Percentiles rank a stretch among this genome's conserved stretches.
Conservation (phyloP, 2,113 vertebrate species). For the Calonectris borealis region DNA sequence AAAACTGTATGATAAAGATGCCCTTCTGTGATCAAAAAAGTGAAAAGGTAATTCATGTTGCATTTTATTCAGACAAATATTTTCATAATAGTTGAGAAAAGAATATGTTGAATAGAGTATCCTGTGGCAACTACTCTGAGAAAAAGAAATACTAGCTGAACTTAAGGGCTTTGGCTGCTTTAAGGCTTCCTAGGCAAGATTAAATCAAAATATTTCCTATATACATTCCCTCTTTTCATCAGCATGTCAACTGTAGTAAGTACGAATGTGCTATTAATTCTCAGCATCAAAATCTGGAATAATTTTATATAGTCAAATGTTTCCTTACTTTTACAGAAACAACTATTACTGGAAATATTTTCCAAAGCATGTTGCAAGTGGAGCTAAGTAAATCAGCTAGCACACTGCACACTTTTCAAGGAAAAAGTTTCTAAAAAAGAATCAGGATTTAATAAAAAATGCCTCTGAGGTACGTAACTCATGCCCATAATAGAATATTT, state of each 20-base stretch:
- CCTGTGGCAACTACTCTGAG: neutral
- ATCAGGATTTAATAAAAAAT: conserved; percentile 40
- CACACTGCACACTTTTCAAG: neutral
- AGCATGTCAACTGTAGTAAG: neutral
- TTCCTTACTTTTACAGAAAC: conserved; percentile 19
- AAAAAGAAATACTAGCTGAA: neutral
- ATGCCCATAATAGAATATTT: conserved; percentile 40
- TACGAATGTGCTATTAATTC: neutral
- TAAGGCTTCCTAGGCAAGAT: conserved; percentile 16
- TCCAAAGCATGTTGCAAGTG: neutral
- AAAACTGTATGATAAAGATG: neutral
- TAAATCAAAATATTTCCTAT: conserved; percentile 30
- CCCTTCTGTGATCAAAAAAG: neutral
- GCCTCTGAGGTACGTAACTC: conserved; percentile 35
- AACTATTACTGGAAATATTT: neutral
- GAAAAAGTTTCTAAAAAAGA: conserved; percentile 38
- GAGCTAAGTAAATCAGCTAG: neutral
- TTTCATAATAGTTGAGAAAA: neutral
- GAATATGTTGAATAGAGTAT: neutral
- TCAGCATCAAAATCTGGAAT: conserved; percentile 8
- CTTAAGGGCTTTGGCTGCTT: neutral
- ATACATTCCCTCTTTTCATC: conserved; percentile 20
- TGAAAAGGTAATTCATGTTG: neutral
- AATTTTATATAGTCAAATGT: neutral
- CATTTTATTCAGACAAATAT: neutral